Percentiles rank a stretch among this genome's conserved stretches.
phyloP scores from a whole-genome alignment of 2,888 invertebrate genomes.

The Empis stercorea region DNA sequence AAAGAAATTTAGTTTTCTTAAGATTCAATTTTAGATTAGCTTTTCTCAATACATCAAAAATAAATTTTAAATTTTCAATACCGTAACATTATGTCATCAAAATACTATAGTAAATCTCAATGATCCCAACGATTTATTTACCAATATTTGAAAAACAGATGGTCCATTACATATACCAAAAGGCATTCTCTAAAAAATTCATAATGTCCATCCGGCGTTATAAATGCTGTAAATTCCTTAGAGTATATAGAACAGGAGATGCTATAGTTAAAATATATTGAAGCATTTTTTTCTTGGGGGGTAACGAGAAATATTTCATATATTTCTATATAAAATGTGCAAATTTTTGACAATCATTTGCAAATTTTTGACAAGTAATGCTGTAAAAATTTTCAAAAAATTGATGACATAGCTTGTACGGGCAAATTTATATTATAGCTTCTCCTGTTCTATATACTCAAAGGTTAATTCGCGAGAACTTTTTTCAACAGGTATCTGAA shows the following conservation, averaged over 20 bases:
- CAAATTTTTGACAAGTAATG: too few relatives aligned
- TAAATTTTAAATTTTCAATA: not conserved
- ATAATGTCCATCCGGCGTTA: not conserved
- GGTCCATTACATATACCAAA: constrained; percentile 25
- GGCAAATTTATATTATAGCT: too few relatives aligned
- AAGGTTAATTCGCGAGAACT: not conserved
- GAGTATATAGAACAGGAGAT: too few relatives aligned
- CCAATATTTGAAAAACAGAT: constrained; percentile 18
- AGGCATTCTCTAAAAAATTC: constrained; percentile 15
- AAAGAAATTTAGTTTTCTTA: constrained; percentile 13
- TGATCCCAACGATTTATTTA: constrained; percentile 9
- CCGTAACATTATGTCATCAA: constrained; percentile 18
- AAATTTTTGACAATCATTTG: too few relatives aligned
- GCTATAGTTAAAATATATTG: too few relatives aligned
- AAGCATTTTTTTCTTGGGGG: too few relatives aligned
- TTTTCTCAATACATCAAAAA: not conserved
- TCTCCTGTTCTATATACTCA: too few relatives aligned
- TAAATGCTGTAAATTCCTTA: too few relatives aligned
- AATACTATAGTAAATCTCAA: constrained; percentile 11
- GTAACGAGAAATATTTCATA: too few relatives aligned
- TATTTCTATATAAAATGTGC: too few relatives aligned
- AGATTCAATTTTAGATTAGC: constrained; percentile 6
- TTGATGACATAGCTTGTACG: too few relatives aligned
- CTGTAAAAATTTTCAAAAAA: too few relatives aligned
- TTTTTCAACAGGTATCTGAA: not conserved